Base-by-base conservation (phyloP, 2,888 invertebrate genomes). In the Oligia latruncula region DNA sequence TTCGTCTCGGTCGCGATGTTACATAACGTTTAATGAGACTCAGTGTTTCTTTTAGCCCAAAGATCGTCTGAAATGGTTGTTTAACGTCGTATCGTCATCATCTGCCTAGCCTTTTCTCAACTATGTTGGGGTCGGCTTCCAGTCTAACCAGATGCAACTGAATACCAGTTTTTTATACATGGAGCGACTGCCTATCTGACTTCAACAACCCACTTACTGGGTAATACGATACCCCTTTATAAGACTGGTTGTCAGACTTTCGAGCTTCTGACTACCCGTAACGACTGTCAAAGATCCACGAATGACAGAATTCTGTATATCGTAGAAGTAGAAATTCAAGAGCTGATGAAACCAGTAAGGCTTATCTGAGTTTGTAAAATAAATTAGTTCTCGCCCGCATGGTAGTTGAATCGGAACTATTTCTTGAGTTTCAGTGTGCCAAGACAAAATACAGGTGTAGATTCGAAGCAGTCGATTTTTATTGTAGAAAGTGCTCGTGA, bases 311-410 rank as follows among this genome's bases (percentile, higher is more conserved):
- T 11, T 58, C 11, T 58, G 23, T 23, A 58, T 23, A 58, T 58
- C 9, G 9, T 40, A 65, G 15, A 35, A 23, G 1, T n/a, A 55
- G 6, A 46, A 74, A 40, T 40, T 62, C 40, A 66, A 11, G 5
- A 52, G 49, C 60, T 60, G 4, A 35, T 35, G 20, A 60, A 83
- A 52, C 52, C 20, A 13, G 52, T 40, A 62, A 49, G 43, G 20
- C 40, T 67, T 84, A 68, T 68, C 80, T 13, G 9, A 5, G 15
- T 72, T 72, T 66, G 58, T 71, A 62, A 71, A 80, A 81, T 80
- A 81, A 80, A 85, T 85, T 67, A 71, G 62, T n/a, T 58, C 66
- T 17, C 11, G n/a, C 82, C 82, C 82, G 82, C 82, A 83, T 83
- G 40, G 2, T 29, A 83, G 35, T 81, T 81, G 43, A 65, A 73